These are phyloP conservation scores for Himantopus leucocephalus DNA, from an alignment of 2,113 vertebrate species.

Conservation along the genomic window DNA sequence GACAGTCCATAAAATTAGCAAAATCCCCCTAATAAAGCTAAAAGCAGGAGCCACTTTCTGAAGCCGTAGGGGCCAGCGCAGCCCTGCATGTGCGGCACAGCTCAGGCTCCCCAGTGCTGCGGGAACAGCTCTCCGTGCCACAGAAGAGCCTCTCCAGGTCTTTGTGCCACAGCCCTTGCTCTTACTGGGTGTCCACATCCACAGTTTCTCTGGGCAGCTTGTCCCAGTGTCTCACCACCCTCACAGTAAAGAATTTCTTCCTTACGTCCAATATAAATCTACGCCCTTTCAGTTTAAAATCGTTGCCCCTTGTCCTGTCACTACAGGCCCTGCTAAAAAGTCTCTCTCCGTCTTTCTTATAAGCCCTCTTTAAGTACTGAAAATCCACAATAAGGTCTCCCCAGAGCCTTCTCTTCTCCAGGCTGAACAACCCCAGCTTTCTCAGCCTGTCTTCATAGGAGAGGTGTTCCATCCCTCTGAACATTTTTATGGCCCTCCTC, in stretches of 20 bases:
- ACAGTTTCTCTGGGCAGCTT: background rate
- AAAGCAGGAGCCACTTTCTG: background rate
- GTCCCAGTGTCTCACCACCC: background rate
- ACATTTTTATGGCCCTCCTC: background rate
- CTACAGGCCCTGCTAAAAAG: background rate
- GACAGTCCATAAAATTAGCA: slow-evolving; percentile 10
- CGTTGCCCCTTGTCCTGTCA: background rate
- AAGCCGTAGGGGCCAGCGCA: background rate
- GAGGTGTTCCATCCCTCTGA: background rate
- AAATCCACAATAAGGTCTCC: background rate
- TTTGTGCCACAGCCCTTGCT: background rate
- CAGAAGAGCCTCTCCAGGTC: background rate
- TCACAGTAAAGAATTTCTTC: background rate
- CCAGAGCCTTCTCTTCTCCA: background rate
- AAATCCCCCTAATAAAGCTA: background rate
- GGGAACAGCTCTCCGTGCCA: background rate
- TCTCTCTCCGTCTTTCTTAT: background rate
- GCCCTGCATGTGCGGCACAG: background rate
- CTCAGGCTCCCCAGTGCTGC: background rate
- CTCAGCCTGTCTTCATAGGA: background rate
- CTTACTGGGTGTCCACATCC: fast-evolving
- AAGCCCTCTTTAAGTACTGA: background rate
- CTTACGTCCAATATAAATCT: background rate
- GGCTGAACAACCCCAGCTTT: background rate
- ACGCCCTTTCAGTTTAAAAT: background rate